Conservation (phyloP, 1,140 invertebrate genomes). For the Tribolium castaneum region DNA sequence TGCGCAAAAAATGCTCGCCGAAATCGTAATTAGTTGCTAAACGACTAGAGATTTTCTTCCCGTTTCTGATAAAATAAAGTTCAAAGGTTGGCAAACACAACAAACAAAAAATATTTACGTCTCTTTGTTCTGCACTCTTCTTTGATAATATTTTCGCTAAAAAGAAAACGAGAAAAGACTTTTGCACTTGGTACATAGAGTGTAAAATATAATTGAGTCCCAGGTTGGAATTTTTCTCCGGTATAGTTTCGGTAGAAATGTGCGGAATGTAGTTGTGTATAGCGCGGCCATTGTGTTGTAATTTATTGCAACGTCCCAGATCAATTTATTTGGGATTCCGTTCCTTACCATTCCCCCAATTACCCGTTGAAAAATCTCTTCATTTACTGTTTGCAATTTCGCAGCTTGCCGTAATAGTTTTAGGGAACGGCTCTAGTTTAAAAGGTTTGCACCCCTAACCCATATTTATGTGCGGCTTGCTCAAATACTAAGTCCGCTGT, state of each 20-base stretch:
- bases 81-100: background rate
- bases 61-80: background rate
- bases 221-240: background rate
- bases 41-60: background rate
- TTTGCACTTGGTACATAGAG: background rate
- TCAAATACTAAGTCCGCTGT: constrained; percentile 35
- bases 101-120: background rate
- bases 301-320: constrained; percentile 33
- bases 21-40: background rate
- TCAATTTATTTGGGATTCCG: constrained; percentile 35
- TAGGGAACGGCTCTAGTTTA: constrained; percentile 31
- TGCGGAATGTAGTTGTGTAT: constrained; percentile 33
- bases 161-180: background rate
- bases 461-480: constrained; percentile 34
- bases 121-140: background rate
- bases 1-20: background rate
- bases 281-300: constrained; percentile 25
- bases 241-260: constrained; percentile 19
- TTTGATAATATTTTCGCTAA: background rate
- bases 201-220: background rate
- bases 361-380: constrained; percentile 32
- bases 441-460: constrained; percentile 34
- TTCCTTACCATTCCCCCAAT: constrained; percentile 31
- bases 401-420: constrained; percentile 34
- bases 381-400: constrained; percentile 35